These are phyloP conservation scores for Leptothorax acervorum DNA, from an alignment of 2,888 invertebrate genomes.

Conservation along the genomic window DNA sequence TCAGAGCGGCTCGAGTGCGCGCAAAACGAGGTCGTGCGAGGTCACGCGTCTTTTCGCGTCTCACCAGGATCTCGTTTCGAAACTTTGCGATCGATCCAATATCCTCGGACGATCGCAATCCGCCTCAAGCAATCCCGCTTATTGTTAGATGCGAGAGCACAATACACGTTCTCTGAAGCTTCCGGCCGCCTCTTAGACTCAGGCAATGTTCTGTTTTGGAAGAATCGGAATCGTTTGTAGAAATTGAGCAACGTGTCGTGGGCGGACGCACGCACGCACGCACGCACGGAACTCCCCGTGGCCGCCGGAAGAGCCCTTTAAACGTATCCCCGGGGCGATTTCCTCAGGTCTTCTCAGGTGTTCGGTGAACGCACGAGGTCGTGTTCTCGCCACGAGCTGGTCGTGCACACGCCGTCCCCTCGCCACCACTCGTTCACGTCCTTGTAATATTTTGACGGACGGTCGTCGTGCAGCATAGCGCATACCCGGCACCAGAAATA, in stretches of 20 bases:
- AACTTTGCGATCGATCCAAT: neutral
- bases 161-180: neutral
- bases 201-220: constrained; percentile 33
- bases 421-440: constrained; percentile 98
- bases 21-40: constrained; percentile 20
- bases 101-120: too few relatives aligned
- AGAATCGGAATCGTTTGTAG: constrained; percentile 49
- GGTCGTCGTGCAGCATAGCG: constrained; percentile 92
- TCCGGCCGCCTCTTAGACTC: neutral
- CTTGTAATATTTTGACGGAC: constrained; percentile 88
- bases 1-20: neutral
- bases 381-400: constrained; percentile 89
- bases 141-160: neutral
- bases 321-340: neutral
- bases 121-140: neutral
- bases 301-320: constrained; percentile 33
- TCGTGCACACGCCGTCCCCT: constrained; percentile 92
- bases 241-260: constrained; percentile 53
- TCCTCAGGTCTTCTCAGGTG: constrained; percentile 60
- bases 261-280: constrained; percentile 39
- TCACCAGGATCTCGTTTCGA: neutral
- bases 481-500: constrained; percentile 97
- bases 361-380: constrained; percentile 69
- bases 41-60: neutral
- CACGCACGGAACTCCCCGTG: constrained; percentile 23